phyloP scores from a whole-genome alignment of 2,888 invertebrate species.

The Celastrina argiolus region DNA sequence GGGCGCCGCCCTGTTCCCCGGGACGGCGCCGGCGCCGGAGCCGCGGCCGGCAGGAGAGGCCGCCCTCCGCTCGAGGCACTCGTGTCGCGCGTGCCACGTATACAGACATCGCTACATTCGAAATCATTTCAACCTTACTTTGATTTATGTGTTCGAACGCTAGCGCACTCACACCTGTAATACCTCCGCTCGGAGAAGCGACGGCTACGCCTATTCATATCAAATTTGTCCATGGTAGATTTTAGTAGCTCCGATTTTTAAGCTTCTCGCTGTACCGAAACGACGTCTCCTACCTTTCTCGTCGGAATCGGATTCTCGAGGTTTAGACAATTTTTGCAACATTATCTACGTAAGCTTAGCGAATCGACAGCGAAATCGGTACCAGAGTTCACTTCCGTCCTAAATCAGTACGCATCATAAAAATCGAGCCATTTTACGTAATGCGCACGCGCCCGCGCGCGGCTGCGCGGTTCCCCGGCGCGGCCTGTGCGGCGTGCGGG shows the following conservation, averaged over 20 bases:
- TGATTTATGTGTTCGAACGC: slow-evolving; percentile 54
- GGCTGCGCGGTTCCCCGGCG: slow-evolving; percentile 71
- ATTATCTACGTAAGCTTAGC: slow-evolving; percentile 74
- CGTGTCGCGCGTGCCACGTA: slow-evolving; percentile 34
- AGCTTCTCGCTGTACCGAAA: slow-evolving; percentile 69
- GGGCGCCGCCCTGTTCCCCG: slow-evolving; percentile 70
- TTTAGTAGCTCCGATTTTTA: slow-evolving; percentile 74
- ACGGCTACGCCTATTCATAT: slow-evolving; percentile 76
- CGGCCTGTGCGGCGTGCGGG: slow-evolving; percentile 67
- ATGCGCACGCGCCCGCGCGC: slow-evolving; percentile 69
- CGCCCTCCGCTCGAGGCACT: slow-evolving; percentile 42
- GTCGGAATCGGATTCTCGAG: slow-evolving; percentile 57
- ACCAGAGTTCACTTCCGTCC: slow-evolving; percentile 78
- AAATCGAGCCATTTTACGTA: slow-evolving; percentile 78
- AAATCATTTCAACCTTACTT: slow-evolving; percentile 50
- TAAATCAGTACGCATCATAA: slow-evolving; percentile 76
- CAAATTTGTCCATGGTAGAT: slow-evolving; percentile 76
- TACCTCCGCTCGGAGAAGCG: slow-evolving; percentile 65
- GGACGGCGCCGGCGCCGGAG: slow-evolving; percentile 47
- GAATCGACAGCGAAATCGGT: slow-evolving; percentile 75
- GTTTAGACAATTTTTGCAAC: slow-evolving; percentile 71
- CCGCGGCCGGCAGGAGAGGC: slow-evolving; percentile 34
- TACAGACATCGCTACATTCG: slow-evolving; percentile 44
- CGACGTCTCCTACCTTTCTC: slow-evolving; percentile 56
- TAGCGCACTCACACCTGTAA: slow-evolving; percentile 65